Conservation (phyloP, 2,888 invertebrate species). For the Hofmannophila pseudospretella region DNA sequence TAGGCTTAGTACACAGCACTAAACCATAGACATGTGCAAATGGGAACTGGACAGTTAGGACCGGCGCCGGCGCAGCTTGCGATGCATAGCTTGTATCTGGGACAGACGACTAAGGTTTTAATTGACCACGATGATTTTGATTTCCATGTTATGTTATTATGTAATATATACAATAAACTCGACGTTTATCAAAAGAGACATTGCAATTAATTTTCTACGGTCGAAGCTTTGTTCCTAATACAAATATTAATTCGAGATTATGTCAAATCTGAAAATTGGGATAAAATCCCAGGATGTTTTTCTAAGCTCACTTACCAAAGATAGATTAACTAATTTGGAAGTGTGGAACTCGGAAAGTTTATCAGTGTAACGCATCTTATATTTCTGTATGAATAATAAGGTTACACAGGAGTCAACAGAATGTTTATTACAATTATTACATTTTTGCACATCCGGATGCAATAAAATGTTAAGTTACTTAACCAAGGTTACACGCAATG, state of each 20-base stretch:
- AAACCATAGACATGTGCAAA: constrained; percentile 5
- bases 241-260: too few species aligned
- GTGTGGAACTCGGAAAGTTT: too few species aligned
- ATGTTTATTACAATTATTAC: background rate
- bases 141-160: constrained; percentile 32
- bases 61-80: constrained; percentile 66
- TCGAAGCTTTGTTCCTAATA: too few species aligned
- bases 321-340: too few species aligned
- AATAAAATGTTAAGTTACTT: constrained; percentile 8
- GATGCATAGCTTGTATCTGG: constrained; percentile 69
- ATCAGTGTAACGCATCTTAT: too few species aligned
- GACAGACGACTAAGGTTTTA: constrained; percentile 69
- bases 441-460: constrained; percentile 4
- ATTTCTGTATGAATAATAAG: too few species aligned
- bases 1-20: constrained; percentile 3
- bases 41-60: constrained; percentile 59
- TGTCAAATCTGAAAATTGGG: too few species aligned
- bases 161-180: too few species aligned
- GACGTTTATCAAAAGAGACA: too few species aligned
- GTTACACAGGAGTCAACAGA: background rate
- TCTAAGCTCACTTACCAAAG: too few species aligned
- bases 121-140: constrained; percentile 56
- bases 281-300: too few species aligned
- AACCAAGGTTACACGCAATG: constrained; percentile 7
- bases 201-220: too few species aligned